Base-by-base conservation (phyloP, 1,140 invertebrate genomes). In the Drosophila simulans region DNA sequence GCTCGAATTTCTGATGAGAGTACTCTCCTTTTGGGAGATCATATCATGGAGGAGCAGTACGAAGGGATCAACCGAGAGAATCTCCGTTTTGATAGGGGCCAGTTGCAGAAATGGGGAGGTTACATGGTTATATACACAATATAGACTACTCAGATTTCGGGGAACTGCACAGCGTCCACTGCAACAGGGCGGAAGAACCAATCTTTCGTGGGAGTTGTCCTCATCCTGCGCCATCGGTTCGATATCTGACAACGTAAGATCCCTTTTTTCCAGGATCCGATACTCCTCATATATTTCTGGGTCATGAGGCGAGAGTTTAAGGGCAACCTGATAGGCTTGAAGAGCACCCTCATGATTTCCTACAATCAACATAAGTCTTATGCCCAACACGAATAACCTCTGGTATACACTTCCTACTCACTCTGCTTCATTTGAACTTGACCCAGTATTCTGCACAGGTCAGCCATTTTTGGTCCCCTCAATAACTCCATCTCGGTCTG, bases 61-160 rank as follows among this genome's bases (percentile, higher is more conserved):
- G 4, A 51, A 68, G 0, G 73, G 73, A 11, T 66, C 39, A 0
- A 59, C 13, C 2, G 73, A 76, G 3, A 77, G 39, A 0, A 77
- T 17, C 27, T 77, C 73, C 34, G 13, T 55, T 45, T 77, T 77
- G 10, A 77, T 31, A 4, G 73, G 72, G 0, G 73, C 72, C 20
- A 77, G 20, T 0, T 22, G 31, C 13, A 77, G 25, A 13, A 68
- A 77, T 0, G 63, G 22, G 0, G 54, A 58, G 7, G 31, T 56
- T 1, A 7, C 54, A 7, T 43, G 48, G 8, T 76, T 60, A 34
- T 76, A 77, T 0, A 60, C 10, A n/a, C 73, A 77, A 46, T 75
- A 75, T 0, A 66, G 35, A 1, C 3, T 34, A 4, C n/a, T 42
- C 1, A 74, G 34, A 13, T 46, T 1, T n/a, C 1, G 31, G 0